Evolutionary conservation across 2,888 invertebrate species (phyloP), one percentile per base, ranked within the genome.

Genomic region (Diogma glabrata): DNA sequence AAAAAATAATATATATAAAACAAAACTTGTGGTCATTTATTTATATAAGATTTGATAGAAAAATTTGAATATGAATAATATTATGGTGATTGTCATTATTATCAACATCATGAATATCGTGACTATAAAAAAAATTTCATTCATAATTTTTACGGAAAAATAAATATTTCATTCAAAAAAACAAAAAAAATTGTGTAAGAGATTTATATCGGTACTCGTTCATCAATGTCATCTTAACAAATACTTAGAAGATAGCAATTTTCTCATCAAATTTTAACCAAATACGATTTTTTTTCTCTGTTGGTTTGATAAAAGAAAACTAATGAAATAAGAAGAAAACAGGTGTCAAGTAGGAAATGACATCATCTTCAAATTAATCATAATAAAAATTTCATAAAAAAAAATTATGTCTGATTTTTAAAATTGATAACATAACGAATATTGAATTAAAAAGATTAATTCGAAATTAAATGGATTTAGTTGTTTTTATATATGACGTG

Each of bases 201-300:
- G 24, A 24, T 24, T 47, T 17, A 24, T 47, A 47, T 47, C 46
- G 16, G 14, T 23, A 16, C 24, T 47, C 46, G 46, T 47, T 24
- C 46, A 47, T 47, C 46, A 47, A 26, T 47, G 46, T 47, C 46
- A 24, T 47, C 23, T 47, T 16, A 23, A 24, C 19, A 40, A 40
- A 40, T 40, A 5, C 22, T 19, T 40, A n/a, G n/a, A n/a, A n/a
- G n/a, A n/a, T n/a, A 20, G 22, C 22, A 40, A 40, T 20, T 40
- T 40, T 40, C 40, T 19, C 40, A 20, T 40, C 40, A 19, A 40
- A n/a, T n/a, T n/a, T n/a, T n/a, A n/a, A n/a, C n/a, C n/a, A n/a
- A n/a, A n/a, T n/a, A n/a, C n/a, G n/a, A n/a, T n/a, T 40, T 33
- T n/a, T 8, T 33, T 40, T 20, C 22, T 9, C 4, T 40, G 19